Percentiles rank a stretch among this genome's conserved stretches.
These are phyloP conservation scores for Actinemys pallida DNA, from an alignment of 2,113 vertebrate species.

Conservation along the genomic window DNA sequence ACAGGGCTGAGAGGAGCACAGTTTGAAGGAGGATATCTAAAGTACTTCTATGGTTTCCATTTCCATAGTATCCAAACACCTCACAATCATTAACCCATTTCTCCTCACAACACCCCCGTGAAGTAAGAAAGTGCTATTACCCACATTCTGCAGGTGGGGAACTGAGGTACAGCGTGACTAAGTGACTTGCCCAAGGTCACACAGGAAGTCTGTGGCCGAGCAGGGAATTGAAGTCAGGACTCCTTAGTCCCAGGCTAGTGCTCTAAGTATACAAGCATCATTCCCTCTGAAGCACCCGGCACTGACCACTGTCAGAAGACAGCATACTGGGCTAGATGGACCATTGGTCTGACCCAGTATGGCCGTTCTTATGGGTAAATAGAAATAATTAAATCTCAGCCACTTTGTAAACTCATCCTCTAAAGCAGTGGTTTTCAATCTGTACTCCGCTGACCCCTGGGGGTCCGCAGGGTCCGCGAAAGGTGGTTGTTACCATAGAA, in stretches of 20 bases:
- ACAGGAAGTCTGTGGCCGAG: neutral
- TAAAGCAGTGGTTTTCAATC: too few species aligned
- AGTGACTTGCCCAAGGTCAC: neutral
- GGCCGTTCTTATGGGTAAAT: neutral
- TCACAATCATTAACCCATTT: neutral
- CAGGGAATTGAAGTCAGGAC: neutral
- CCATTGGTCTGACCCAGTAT: too few species aligned
- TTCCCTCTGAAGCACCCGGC: too few species aligned
- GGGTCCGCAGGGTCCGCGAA: neutral
- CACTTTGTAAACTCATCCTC: neutral
- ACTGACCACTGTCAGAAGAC: too few species aligned
- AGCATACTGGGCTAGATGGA: too few species aligned
- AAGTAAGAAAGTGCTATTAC: neutral
- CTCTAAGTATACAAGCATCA: neutral
- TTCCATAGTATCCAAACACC: neutral
- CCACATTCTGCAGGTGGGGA: neutral
- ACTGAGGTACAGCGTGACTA: neutral
- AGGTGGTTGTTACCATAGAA: too few species aligned
- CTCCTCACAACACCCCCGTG: neutral
- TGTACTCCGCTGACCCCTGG: too few species aligned
- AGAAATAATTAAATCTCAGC: neutral
- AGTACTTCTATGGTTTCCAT: neutral
- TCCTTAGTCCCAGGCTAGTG: neutral
- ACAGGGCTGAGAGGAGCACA: neutral
- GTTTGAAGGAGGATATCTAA: neutral